Evolutionary conservation across 2,888 invertebrate species (phyloP), one percentile per base, ranked within the genome.

Genomic region (Blera fallax): DNA sequence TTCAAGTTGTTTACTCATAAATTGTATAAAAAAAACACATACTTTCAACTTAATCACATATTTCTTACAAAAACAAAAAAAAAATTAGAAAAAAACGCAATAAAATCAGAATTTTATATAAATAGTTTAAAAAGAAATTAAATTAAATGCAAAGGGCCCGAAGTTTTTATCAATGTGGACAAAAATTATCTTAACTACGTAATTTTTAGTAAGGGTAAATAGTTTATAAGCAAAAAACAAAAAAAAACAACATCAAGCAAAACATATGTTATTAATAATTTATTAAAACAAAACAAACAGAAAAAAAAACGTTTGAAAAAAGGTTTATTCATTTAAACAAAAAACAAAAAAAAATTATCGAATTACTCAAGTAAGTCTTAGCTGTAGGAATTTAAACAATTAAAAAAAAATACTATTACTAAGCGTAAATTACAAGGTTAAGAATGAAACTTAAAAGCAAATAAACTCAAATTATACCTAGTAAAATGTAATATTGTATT

Each of bases 171-270:
- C 76, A 72, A 78, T 67, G 62, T 83, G 60, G 45, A 83, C 37
- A 65, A 67, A 83, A 70, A 74, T 74, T 84, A 84, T 84, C 84
- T 80, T 74, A 84, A 84, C 74, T 84, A 85, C 85, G 81, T 81
- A 85, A 85, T 81, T 77, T 72, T 67, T 77, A 85, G 67, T 85
- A 81, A 85, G 81, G 80, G 81, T 85, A 85, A 81, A 81, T 81
- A 85, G 76, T 11, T 48, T 45, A 5, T 85, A 85, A 85, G 80
- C 21, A 16, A n/a, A 27, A 45, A 43, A 34, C 14, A 80, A 56
- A 43, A 67, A 69, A 77, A 34, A 70, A 52, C 72, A 56, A 77
- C 50, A 64, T 40, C 37, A 43, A 52, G 64, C 34, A 52, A 62
- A 24, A 16, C 62, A 62, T 79, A 79, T 73, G 56, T 70, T 69